Base-by-base conservation (phyloP, 2,888 invertebrate species). In the Nesidiocoris tenuis region DNA sequence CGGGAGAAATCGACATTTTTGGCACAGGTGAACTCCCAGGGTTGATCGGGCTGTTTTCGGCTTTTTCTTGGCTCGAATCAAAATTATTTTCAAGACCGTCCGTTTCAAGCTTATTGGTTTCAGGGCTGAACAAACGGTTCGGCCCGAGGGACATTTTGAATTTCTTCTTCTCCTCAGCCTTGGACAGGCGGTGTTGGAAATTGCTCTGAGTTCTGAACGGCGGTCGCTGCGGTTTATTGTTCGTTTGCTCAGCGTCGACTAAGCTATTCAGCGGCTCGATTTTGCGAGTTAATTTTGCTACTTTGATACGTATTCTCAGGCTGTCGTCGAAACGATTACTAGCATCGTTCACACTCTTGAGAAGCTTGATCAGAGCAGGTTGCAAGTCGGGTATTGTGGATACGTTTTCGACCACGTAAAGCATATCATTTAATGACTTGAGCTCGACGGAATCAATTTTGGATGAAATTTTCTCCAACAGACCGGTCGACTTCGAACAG, bases 141-240 rank as follows among this genome's bases (percentile, higher is more conserved):
- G 39, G 12, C 12, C 39, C 39, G 12, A 39, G 39, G 39, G 39
- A 39, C 39, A 12, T 65, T 59, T 65, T 74, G 9, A 24, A 24
- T 22, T 66, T 74, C 23, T 74, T 74, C 22, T 74, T 66, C n/a
- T 64, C 65, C 19, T 74, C 74, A 12, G 66, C 74, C 25, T 74
- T 74, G 0, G 74, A 64, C 19, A 74, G n/a, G 17, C 74, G 54
- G 25, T 74, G 74, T 16, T 65, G 57, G 22, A 74, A 74, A 56
- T 65, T 66, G 56, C 74, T 74, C 24, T 74, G 65, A 1, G 74
- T 39, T 61, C 71, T 61, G 18, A 71, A 71, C 1, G 61, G 61
- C 9, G 71, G 39, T 22, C 71, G 18, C 9, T 61, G 71, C 3
- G 71, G 5, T 61, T 71, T 71, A 2, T 18, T 25, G 5, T 59